These are phyloP conservation scores for Notodonta ziczac DNA, from an alignment of 2,888 invertebrate genomes.

Conservation along the genomic window DNA sequence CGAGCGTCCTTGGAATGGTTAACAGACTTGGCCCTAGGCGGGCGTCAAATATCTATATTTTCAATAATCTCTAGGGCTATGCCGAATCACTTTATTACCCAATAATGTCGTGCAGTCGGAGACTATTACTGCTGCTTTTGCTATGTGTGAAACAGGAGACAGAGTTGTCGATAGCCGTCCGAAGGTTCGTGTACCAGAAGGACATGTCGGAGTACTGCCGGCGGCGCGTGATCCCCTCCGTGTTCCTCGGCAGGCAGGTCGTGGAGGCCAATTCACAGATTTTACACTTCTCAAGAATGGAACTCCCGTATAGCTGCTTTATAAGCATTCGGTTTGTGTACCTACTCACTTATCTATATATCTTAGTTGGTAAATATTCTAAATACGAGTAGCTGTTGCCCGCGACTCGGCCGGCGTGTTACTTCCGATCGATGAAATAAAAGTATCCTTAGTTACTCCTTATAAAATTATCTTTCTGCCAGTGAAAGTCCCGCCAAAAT, in stretches of 20 bases:
- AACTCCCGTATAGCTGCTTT: conserved; percentile 70
- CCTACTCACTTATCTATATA: too few species aligned
- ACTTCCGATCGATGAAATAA: too few species aligned
- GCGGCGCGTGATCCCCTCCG: conserved; percentile 66
- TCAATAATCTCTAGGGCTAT: conserved; percentile 24
- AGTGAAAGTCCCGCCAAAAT: too few species aligned
- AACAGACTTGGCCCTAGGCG: too few species aligned
- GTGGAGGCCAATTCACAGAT: conserved; percentile 63
- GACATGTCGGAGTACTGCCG: conserved; percentile 73
- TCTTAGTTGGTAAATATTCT: too few species aligned
- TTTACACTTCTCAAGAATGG: conserved; percentile 64
- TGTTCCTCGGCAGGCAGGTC: conserved; percentile 67
- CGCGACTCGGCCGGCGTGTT: too few species aligned
- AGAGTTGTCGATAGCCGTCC: conserved; percentile 18
- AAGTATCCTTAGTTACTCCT: too few species aligned
- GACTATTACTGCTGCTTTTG: conserved; percentile 17
- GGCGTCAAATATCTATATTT: neutral
- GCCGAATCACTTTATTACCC: conserved; percentile 9
- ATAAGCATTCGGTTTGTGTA: conserved; percentile 64
- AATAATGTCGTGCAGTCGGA: conserved; percentile 25
- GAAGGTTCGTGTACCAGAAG: conserved; percentile 58
- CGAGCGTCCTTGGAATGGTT: too few species aligned
- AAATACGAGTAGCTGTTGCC: too few species aligned
- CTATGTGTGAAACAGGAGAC: conserved; percentile 19
- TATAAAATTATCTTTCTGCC: too few species aligned